Evolutionary conservation across 2,113 vertebrate genomes (phyloP), one percentile per base, ranked within the genome.

Genomic region (Hippocampus comes): DNA sequence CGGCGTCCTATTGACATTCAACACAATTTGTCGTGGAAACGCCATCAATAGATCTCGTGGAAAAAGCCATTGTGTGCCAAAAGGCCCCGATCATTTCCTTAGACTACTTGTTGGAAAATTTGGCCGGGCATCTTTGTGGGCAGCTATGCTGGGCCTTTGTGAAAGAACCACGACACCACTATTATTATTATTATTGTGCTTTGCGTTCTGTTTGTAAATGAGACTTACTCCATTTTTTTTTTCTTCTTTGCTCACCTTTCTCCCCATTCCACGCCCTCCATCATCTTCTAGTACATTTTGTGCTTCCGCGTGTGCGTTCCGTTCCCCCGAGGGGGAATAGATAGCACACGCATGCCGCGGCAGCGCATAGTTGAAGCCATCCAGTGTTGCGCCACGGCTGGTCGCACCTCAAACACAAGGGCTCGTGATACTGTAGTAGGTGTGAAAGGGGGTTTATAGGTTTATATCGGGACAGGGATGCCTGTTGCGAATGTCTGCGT

Each of bases 1-100:
- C 74, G 63, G 63, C 66, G 75, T 78, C 14, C 1, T 91, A 82
- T 88, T 89, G 88, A 91, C 88, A 88, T 70, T 89, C 82, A 86
- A 89, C 85, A 88, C 68, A 70, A 70, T 63, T 65, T 5, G 65
- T 41, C 43, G 34, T 72, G 63, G 79, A 71, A 67, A 56, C 55
- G 25, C 80, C 76, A 72, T 72, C 76, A 77, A 74, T 68, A 83
- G 67, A 71, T 85, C 82, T 86, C 78, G 17, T 10, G 15, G 14
- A 41, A 63, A 8, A 38, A 63, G 14, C 0, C 3, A n/a, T 4
- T 25, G 48, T 51, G 1, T 21, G 2, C 6, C 20, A 51, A 21
- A 20, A 51, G 20, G 17, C 18, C 49, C 49, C 5, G 1, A 51
- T 51, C 20, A 21, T 51, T 4, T 51, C 20, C 4, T 18, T 20